phyloP scores from a whole-genome alignment of 2,113 vertebrate genomes.

The Nycticorax nycticorax region DNA sequence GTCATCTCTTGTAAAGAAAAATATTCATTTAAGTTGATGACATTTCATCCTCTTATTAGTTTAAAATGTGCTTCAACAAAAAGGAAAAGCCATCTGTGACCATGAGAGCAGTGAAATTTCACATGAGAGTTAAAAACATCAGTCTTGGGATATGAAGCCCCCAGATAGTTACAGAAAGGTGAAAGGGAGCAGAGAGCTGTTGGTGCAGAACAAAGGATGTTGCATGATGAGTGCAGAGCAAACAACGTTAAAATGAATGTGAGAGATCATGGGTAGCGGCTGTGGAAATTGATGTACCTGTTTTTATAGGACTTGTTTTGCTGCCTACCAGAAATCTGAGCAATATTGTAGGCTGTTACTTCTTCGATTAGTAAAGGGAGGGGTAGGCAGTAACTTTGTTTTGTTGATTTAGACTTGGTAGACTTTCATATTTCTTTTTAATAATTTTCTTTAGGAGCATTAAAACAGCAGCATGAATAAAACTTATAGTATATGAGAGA shows the following conservation, averaged over 20 bases:
- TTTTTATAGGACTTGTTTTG: neutral
- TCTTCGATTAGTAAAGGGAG: neutral
- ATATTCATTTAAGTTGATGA: neutral
- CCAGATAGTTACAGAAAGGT: neutral
- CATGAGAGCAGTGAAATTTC: neutral
- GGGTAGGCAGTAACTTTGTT: neutral
- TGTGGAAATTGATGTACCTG: neutral
- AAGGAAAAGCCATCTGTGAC: neutral
- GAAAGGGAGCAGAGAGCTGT: neutral
- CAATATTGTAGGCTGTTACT: neutral
- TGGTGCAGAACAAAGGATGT: neutral
- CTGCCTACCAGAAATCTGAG: neutral
- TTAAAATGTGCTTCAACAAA: neutral
- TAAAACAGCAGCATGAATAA: neutral
- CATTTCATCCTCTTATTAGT: neutral
- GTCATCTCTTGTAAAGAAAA: neutral
- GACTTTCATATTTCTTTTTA: neutral
- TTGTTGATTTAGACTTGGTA: neutral
- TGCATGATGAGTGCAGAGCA: neutral
- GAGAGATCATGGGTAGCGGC: neutral
- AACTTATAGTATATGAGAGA: neutral
- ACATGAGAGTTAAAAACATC: neutral
- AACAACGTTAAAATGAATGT: neutral
- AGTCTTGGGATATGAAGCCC: neutral
- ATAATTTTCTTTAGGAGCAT: neutral